These are phyloP conservation scores for Formica selysi DNA, from an alignment of 1,140 invertebrate genomes.

Conservation along the genomic window DNA sequence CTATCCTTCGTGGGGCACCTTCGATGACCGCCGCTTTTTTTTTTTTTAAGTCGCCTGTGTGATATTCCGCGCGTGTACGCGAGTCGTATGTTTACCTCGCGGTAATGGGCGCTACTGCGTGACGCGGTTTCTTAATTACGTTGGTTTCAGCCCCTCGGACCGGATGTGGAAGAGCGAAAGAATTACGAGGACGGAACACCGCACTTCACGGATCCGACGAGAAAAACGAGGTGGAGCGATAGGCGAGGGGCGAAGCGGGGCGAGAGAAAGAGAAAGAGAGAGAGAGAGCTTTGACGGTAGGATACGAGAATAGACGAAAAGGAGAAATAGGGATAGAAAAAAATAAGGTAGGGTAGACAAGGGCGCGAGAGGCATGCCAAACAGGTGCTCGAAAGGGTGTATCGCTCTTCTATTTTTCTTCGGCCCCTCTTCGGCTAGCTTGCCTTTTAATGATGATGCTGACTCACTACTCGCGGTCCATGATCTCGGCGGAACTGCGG, in stretches of 20 bases:
- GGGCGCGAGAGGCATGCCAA: slow-evolving; percentile 71
- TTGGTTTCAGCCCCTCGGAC: slow-evolving; percentile 48
- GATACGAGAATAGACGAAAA: slow-evolving; percentile 42
- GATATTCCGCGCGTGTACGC: slow-evolving; percentile 77
- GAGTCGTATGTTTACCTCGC: slow-evolving; percentile 79
- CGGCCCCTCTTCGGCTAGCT: slow-evolving; percentile 31
- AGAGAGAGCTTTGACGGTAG: neutral
- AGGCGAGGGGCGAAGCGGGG: neutral
- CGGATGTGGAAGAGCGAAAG: slow-evolving; percentile 27
- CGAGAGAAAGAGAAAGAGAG: neutral
- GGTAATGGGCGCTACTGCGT: slow-evolving; percentile 77
- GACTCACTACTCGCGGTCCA: slow-evolving; percentile 47
- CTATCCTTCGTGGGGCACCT: slow-evolving; percentile 41
- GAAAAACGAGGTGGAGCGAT: slow-evolving; percentile 48
- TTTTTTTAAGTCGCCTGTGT: slow-evolving; percentile 46
- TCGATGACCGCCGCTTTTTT: slow-evolving; percentile 16
- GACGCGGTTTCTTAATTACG: slow-evolving; percentile 78
- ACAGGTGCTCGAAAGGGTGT: slow-evolving; percentile 72
- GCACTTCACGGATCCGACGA: slow-evolving; percentile 67
- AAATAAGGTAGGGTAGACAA: slow-evolving; percentile 58
- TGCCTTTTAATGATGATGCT: slow-evolving; percentile 69
- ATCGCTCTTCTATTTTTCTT: slow-evolving; percentile 73
- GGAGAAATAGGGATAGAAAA: slow-evolving; percentile 59
- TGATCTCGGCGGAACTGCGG: slow-evolving; percentile 49
- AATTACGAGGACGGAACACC: slow-evolving; percentile 32